phyloP scores from a whole-genome alignment of 2,888 invertebrate species.

The Lymantria monacha region DNA sequence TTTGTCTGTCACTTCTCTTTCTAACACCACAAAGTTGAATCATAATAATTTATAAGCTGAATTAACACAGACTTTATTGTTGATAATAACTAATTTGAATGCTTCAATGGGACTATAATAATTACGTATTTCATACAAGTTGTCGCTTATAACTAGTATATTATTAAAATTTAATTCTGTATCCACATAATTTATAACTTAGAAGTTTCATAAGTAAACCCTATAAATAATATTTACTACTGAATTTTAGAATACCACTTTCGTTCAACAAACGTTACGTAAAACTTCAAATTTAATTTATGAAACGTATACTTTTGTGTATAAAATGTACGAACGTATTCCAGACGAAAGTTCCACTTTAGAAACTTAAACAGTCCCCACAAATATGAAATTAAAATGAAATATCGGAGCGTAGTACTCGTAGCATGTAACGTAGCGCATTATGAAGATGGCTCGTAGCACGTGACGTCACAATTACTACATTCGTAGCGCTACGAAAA shows the following conservation, averaged over 20 bases:
- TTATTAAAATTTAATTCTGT: background rate
- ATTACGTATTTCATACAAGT: too few species aligned
- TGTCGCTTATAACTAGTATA: background rate
- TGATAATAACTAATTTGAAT: too few species aligned
- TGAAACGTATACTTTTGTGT: constrained; percentile 1
- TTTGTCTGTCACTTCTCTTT: too few species aligned
- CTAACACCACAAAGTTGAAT: too few species aligned
- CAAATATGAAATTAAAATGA: constrained; percentile 7
- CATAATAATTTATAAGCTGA: too few species aligned
- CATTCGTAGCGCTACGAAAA: constrained; percentile 3
- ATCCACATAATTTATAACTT: background rate
- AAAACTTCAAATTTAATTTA: constrained; percentile 5
- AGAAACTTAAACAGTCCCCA: constrained; percentile 8
- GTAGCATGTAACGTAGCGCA: background rate
- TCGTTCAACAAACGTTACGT: constrained; percentile 6
- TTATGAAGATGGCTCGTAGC: background rate
- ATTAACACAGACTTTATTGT: too few species aligned
- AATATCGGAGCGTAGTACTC: background rate
- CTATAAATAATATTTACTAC: background rate
- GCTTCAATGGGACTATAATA: too few species aligned
- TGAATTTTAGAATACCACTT: background rate
- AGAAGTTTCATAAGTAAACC: background rate
- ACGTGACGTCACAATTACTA: background rate
- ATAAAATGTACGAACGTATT: background rate
- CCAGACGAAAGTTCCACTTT: background rate